Evolutionary conservation across 2,797 vertebrate species (phyloP), one percentile per base, ranked within the genome.

Genomic region (Eupleurogrammus muticus): DNA sequence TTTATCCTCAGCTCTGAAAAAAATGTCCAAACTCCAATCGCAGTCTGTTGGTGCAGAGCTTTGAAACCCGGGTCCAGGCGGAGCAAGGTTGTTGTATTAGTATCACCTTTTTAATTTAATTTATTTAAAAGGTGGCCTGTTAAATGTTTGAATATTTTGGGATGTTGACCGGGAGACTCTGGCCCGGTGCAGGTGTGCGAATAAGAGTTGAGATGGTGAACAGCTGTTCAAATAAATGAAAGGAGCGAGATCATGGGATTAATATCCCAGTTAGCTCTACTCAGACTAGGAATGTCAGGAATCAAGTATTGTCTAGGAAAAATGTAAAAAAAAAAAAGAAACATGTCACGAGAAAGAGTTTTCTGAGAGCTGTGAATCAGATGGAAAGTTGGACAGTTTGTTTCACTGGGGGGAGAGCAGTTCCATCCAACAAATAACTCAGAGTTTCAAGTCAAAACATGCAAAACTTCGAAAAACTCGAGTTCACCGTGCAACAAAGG

Each of bases 371-470:
- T 10, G 23, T 38, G 24, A 56, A 38, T 73, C 49, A 61, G 61
- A 42, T 16, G 11, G 64, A 77, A 77, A 73, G 68, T 65, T 70
- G 54, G 35, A 75, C 50, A 62, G 12, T 65, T 56, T 74, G 42
- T 66, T 77, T 77, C 46, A 73, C 70, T 36, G 34, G 68, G 65
- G 81, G 55, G 65, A 76, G 49, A 55, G 59, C 66, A 63, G 81
- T 81, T 70, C 57, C 66, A 74, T 78, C 21, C 21, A 66, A 75
- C 72, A 68, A 75, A 82, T 66, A 70, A 75, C 66, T 73, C 73
- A 12, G 40, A 48, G 44, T 59, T 79, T 92, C 90, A 88, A 82
- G 89, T 92, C 82, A 81, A 88, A 90, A 90, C 93, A 89, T 12
- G 89, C n/a, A 89, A 77, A 56, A 62, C 55, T 62, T 69, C 56